Conservation (phyloP, 64 coral and sea anemone species). For the Pachyseris speciosa region DNA sequence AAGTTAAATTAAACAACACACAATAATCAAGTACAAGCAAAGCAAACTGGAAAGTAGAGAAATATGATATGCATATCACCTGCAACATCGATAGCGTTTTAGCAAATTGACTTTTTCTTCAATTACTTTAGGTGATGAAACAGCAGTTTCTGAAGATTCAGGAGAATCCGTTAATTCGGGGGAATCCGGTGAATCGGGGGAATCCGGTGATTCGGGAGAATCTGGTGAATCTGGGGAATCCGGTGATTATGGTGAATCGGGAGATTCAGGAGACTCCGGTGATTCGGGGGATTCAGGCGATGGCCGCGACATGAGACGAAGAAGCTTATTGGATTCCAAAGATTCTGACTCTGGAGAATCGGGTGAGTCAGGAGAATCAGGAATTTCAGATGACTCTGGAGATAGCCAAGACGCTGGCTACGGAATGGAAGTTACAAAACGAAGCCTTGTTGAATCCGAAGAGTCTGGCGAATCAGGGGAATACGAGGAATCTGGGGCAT, state of each 20-base stretch:
- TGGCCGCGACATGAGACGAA: not conserved
- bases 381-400: constrained; percentile 3
- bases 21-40: too few species aligned
- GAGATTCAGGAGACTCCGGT: not conserved
- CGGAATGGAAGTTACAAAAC: not conserved
- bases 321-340: not conserved
- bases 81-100: too few species aligned
- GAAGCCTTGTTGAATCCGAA: not conserved
- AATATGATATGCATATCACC: too few species aligned
- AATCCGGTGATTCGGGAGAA: not conserved
- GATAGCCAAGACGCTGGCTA: not conserved
- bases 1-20: too few species aligned
- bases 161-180: not conserved
- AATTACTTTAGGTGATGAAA: not conserved
- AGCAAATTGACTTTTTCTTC: not conserved
- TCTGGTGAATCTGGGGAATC: not conserved
- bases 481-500: not conserved
- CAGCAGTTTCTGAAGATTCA: not conserved
- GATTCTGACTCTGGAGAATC: not conserved
- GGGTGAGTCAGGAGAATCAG: not conserved
- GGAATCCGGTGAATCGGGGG: not conserved
- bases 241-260: not conserved
- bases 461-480: not conserved
- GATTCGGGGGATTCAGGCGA: not conserved
- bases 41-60: too few species aligned